Percentiles rank a stretch among this genome's conserved stretches.
These are phyloP conservation scores for Aphelenchoides avenae DNA, from an alignment of 1,140 invertebrate genomes.

Conservation along the genomic window DNA sequence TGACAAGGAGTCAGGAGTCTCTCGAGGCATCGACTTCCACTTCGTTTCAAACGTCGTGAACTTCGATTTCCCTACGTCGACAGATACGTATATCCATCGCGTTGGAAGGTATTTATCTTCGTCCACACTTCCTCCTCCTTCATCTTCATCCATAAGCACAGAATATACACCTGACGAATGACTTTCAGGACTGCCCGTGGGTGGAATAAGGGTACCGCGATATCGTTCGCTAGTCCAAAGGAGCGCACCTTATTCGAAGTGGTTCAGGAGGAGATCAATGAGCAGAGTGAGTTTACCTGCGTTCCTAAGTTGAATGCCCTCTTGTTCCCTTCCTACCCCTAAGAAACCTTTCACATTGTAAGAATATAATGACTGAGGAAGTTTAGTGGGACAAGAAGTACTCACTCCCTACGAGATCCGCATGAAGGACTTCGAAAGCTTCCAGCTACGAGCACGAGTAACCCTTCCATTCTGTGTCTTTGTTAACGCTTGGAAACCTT, in stretches of 20 bases:
- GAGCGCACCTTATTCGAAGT: slow-evolving; percentile 73
- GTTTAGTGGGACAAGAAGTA: slow-evolving; percentile 59
- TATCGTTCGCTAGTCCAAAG: slow-evolving; percentile 82
- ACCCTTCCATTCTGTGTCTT: slow-evolving; percentile 17
- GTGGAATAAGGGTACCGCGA: slow-evolving; percentile 82
- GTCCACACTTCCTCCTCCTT: too few relatives aligned
- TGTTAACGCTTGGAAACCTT: slow-evolving; percentile 21
- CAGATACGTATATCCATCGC: slow-evolving; percentile 72
- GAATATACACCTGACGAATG: too few relatives aligned
- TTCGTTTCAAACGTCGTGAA: slow-evolving; percentile 94
- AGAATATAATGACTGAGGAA: too few relatives aligned
- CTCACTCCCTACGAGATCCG: slow-evolving; percentile 84
- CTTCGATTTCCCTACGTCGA: slow-evolving; percentile 87
- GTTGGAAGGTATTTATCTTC: too few relatives aligned
- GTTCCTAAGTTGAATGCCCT: too few relatives aligned
- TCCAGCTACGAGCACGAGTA: slow-evolving; percentile 77
- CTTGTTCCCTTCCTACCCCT: too few relatives aligned
- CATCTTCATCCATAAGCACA: too few relatives aligned
- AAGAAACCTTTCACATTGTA: too few relatives aligned
- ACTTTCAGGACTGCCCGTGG: slow-evolving; percentile 85
- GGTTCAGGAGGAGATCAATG: slow-evolving; percentile 71
- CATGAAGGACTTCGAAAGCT: slow-evolving; percentile 89
- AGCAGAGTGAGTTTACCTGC: slow-evolving; percentile 46
- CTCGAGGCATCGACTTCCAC: slow-evolving; percentile 96
- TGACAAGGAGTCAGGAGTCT: slow-evolving; percentile 88